These are phyloP conservation scores for Ladona fulva DNA, from an alignment of 1,140 invertebrate species.

Conservation along the genomic window DNA sequence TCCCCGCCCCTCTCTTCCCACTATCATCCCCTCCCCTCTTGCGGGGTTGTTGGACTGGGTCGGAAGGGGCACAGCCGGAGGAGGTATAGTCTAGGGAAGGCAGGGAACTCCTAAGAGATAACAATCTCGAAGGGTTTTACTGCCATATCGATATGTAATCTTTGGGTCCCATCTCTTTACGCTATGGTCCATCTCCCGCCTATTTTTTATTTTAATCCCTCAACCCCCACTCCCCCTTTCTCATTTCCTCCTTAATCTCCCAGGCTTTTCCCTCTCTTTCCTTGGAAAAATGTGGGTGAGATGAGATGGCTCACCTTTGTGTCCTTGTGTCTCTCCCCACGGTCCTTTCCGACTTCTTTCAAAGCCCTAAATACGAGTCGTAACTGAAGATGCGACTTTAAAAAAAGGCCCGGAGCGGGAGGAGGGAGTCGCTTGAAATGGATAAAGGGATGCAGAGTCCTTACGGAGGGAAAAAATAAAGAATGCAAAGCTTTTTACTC, in stretches of 20 bases:
- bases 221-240: background rate
- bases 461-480: background rate
- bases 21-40: background rate
- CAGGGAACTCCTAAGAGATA: background rate
- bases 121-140: background rate
- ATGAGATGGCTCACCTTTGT: background rate
- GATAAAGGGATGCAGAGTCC: background rate
- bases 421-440: background rate
- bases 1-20: background rate
- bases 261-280: background rate
- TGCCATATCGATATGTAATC: slow-evolving; percentile 9
- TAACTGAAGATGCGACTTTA: no score
- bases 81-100: background rate
- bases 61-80: background rate
- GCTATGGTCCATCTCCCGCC: background rate
- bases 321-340: background rate
- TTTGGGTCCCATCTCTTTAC: background rate
- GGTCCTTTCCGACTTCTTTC: background rate
- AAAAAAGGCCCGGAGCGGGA: no score
- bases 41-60: no score
- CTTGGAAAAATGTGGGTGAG: background rate
- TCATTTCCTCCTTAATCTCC: background rate
- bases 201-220: background rate
- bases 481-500: no score
- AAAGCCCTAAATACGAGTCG: no score